These are phyloP conservation scores for Lepidochrysops patricia DNA, from an alignment of 2,888 invertebrate species.

Conservation along the genomic window DNA sequence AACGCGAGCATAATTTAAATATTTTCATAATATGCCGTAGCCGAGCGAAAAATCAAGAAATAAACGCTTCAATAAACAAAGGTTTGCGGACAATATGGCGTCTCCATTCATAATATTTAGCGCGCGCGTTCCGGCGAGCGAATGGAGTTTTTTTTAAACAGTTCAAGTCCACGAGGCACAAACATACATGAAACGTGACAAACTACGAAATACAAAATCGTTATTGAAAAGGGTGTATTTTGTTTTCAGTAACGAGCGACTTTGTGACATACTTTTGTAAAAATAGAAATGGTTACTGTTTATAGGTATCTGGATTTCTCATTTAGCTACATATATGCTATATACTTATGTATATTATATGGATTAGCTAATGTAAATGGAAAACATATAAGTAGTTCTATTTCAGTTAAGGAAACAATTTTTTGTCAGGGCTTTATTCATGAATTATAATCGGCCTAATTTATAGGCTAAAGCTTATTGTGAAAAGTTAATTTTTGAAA, in stretches of 20 bases:
- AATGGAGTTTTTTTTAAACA: slow-evolving; percentile 50
- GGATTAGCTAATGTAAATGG: neutral
- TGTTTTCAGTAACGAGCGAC: no score
- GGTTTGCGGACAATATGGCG: slow-evolving; percentile 40
- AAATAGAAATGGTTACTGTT: no score
- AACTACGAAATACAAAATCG: neutral
- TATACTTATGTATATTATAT: no score
- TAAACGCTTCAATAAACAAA: slow-evolving; percentile 10
- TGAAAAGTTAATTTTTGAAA: no score
- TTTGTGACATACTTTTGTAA: no score
- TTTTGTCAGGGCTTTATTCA: neutral
- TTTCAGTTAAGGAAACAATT: neutral
- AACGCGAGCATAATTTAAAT: neutral
- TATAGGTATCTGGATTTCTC: no score
- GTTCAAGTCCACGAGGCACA: slow-evolving; percentile 38
- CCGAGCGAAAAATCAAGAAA: slow-evolving; percentile 5
- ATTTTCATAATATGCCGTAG: slow-evolving; percentile 3
- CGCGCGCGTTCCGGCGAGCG: slow-evolving; percentile 46
- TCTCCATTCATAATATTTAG: slow-evolving; percentile 53
- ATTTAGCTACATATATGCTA: no score
- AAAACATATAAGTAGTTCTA: neutral
- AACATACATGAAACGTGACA: neutral
- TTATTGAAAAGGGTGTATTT: neutral
- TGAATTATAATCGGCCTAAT: no score
- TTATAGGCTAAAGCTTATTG: no score